phyloP scores from a whole-genome alignment of 2,888 invertebrate genomes.

The Oligia strigilis region DNA sequence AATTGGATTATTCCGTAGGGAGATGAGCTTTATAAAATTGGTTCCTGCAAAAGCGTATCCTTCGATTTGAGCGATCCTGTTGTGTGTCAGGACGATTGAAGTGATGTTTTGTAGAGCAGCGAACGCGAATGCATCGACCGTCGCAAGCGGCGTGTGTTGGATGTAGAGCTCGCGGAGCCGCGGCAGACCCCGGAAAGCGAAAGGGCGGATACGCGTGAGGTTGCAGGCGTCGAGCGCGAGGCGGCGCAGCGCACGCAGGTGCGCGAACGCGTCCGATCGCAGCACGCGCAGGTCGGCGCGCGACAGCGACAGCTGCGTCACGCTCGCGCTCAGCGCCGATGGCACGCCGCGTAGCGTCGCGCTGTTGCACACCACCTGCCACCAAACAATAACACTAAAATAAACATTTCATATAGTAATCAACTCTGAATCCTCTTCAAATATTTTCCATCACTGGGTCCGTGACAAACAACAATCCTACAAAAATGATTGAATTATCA shows the following conservation, averaged over 20 bases:
- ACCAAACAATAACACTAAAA: conserved; percentile 68
- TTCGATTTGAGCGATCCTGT: conserved; percentile 93
- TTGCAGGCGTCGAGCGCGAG: conserved; percentile 97
- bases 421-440: conserved; percentile 64
- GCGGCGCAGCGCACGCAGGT: conserved; percentile 94
- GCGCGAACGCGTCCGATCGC: conserved; percentile 95
- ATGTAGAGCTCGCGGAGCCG: conserved; percentile 95
- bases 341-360: conserved; percentile 95
- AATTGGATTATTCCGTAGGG: conserved; percentile 96
- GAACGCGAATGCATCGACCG: conserved; percentile 95
- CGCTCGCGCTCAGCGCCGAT: conserved; percentile 93
- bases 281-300: conserved; percentile 96
- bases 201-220: conserved; percentile 94
- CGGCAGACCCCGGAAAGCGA: conserved; percentile 96
- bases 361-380: conserved; percentile 96
- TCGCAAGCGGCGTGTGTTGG: conserved; percentile 95
- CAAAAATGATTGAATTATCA: conserved; percentile 71
- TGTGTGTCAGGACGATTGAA: conserved; percentile 92
- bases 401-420: conserved; percentile 55
- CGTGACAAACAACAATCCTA: conserved; percentile 63
- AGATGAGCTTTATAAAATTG: conserved; percentile 94
- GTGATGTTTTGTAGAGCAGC: conserved; percentile 95
- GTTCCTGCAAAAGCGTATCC: conserved; percentile 97
- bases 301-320: conserved; percentile 96
- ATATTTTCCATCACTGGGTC: conserved; percentile 54